Evolutionary conservation across 2,888 invertebrate species (phyloP).

Genomic region (Oxytorus armatus): DNA sequence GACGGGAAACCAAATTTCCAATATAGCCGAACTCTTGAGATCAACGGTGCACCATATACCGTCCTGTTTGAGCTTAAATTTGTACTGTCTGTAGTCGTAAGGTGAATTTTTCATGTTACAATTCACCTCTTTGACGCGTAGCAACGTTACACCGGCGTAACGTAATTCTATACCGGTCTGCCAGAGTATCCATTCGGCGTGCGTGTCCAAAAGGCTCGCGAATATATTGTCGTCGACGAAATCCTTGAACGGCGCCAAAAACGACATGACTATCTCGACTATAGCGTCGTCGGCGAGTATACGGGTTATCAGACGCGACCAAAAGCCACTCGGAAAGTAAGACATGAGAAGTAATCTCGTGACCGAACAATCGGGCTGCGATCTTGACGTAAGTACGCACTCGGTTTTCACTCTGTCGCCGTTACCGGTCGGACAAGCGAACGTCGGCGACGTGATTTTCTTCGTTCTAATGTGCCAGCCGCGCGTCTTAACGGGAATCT

Average conservation of each 20-base stretch:
- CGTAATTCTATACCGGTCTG: constrained; percentile 95
- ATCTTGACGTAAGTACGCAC: constrained; percentile 84
- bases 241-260: constrained; percentile 91
- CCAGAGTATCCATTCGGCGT: constrained; percentile 97
- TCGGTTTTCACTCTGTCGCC: constrained; percentile 79
- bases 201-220: constrained; percentile 87
- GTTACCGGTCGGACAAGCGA: constrained; percentile 68
- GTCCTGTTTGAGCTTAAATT: constrained; percentile 92
- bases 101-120: constrained; percentile 86
- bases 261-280: constrained; percentile 90
- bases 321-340: constrained; percentile 99
- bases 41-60: constrained; percentile 95
- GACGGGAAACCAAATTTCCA: constrained; percentile 94
- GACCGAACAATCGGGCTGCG: constrained; percentile 87
- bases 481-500: constrained; percentile 88
- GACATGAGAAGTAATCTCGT: constrained; percentile 95
- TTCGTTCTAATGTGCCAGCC: constrained; percentile 89
- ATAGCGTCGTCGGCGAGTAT: constrained; percentile 95
- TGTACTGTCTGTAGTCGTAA: constrained; percentile 85
- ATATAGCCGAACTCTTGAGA: constrained; percentile 91
- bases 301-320: constrained; percentile 97
- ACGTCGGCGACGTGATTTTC: constrained; percentile 85
- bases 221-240: constrained; percentile 88
- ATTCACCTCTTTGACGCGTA: constrained; percentile 93
- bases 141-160: constrained; percentile 92